Conservation (phyloP, 2,113 vertebrate genomes). For the Anseranas semipalmata region DNA sequence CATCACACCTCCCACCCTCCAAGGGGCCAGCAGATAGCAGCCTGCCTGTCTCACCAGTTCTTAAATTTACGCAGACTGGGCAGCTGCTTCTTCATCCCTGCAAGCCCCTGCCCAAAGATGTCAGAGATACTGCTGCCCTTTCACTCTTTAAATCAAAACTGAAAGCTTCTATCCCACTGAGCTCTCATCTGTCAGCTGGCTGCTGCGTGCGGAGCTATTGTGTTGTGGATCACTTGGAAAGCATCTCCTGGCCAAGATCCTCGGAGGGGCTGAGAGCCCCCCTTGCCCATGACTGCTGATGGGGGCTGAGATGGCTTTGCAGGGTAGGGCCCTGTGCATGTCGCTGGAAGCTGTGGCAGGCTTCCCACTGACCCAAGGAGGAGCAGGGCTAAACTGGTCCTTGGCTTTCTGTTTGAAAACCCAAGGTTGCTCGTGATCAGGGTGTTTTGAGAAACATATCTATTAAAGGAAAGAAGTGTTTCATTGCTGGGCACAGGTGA, state of each 20-base stretch:
- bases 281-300: not conserved
- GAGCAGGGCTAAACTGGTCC: not conserved
- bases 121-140: conserved; percentile 21
- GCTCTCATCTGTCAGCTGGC: conserved; percentile 18
- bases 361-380: conserved; percentile 13
- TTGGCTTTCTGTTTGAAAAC: not conserved
- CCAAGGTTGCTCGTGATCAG: not conserved
- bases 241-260: not conserved
- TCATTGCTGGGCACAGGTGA: conserved; percentile 16
- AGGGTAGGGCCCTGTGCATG: not conserved
- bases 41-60: not conserved
- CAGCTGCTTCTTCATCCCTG: conserved; percentile 13
- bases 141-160: conserved; percentile 49
- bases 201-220: not conserved
- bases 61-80: conserved; percentile 22
- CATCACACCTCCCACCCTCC: not conserved
- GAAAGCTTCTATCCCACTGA: conserved; percentile 10
- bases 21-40: not conserved
- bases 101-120: conserved; percentile 17
- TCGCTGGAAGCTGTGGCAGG: not conserved
- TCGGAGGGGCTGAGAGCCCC: not conserved
- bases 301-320: not conserved
- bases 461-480: conserved; percentile 40
- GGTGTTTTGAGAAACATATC: conserved; percentile 15
- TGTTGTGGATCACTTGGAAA: conserved; percentile 13